Conservation (phyloP, 2,797 vertebrate genomes). For the Sternarchorhynchus goeldii region DNA sequence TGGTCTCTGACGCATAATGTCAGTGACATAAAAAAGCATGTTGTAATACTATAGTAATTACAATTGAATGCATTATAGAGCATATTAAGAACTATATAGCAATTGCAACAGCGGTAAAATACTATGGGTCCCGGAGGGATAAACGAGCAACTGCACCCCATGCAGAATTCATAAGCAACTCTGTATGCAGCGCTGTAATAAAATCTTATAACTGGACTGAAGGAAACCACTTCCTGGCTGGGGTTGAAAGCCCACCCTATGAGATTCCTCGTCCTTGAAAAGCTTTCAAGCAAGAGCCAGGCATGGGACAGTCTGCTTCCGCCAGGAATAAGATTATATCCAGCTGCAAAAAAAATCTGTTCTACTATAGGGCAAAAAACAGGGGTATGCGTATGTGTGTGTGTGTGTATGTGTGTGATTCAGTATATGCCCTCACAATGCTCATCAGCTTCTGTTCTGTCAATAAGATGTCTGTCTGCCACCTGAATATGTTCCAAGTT, state of each 20-base stretch:
- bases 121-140: no score
- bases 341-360: constrained; percentile 15
- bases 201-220: constrained; percentile 32
- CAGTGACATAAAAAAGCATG: no score
- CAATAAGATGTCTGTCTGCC: no score
- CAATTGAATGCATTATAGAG: no score
- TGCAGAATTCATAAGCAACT: constrained; percentile 35
- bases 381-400: neutral
- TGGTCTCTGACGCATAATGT: no score
- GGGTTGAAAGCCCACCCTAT: constrained; percentile 38
- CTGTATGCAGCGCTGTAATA: constrained; percentile 42
- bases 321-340: constrained; percentile 22
- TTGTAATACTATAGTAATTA: no score
- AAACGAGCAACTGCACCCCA: neutral
- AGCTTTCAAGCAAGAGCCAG: constrained; percentile 14
- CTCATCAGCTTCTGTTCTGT: no score
- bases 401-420: constrained; percentile 2
- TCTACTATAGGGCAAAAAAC: neutral
- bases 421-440: no score
- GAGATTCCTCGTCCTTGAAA: constrained; percentile 14
- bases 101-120: no score
- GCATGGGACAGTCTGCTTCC: constrained; percentile 14
- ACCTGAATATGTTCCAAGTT: no score
- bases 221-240: constrained; percentile 47
- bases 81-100: no score